These are phyloP conservation scores for Lamellibrachia luymesi DNA, from an alignment of 1,140 invertebrate genomes.

Conservation along the genomic window DNA sequence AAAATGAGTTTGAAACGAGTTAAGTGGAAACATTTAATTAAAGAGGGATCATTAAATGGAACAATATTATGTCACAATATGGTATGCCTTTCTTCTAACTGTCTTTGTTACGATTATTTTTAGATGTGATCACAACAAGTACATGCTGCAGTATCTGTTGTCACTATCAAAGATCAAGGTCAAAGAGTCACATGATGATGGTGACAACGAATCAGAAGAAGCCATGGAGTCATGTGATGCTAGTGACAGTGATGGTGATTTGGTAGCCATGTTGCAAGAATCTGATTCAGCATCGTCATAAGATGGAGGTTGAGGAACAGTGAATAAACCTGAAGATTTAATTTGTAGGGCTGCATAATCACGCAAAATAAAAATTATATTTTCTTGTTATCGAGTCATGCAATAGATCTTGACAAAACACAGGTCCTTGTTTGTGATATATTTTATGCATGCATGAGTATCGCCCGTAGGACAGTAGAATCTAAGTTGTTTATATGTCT, in stretches of 20 bases:
- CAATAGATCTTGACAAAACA: too few species aligned
- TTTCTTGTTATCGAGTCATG: not conserved
- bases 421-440: too few species aligned
- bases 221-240: constrained; percentile 3
- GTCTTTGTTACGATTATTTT: constrained; percentile 23
- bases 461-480: too few species aligned
- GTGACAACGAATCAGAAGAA: not conserved
- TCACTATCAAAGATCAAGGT: not conserved
- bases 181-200: not conserved
- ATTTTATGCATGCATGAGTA: too few species aligned
- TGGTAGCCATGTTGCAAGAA: not conserved
- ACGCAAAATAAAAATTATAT: not conserved
- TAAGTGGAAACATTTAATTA: too few species aligned
- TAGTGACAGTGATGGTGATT: not conserved
- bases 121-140: constrained; percentile 55
- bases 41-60: too few species aligned
- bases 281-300: not conserved
- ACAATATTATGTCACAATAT: too few species aligned
- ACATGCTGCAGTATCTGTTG: constrained; percentile 45
- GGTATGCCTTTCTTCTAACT: too few species aligned
- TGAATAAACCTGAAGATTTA: not conserved
- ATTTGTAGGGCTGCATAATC: not conserved
- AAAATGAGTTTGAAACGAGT: too few species aligned
- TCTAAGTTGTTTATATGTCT: too few species aligned
- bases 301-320: not conserved